Conservation (phyloP, 2,113 vertebrate genomes). For the Myrmecobius fasciatus region DNA sequence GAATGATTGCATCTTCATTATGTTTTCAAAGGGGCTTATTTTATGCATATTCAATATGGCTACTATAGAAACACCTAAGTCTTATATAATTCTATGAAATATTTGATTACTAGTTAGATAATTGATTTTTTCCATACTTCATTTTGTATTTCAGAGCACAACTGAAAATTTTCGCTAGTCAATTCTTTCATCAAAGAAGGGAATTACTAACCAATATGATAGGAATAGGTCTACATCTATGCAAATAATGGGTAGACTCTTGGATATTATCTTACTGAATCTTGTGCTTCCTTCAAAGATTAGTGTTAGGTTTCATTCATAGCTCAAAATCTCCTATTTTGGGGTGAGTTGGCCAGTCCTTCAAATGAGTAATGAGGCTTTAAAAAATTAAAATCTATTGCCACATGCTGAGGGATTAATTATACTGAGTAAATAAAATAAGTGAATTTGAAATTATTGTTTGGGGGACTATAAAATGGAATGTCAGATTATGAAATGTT, state of each 20-base stretch:
- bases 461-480: slow-evolving; percentile 25
- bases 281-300: slow-evolving; percentile 12
- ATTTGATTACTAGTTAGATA: neutral
- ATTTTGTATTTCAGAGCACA: neutral
- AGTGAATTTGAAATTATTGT: slow-evolving; percentile 15
- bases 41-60: neutral
- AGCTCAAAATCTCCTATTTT: neutral
- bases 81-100: neutral
- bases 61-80: neutral
- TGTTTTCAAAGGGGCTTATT: neutral
- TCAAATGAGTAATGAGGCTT: slow-evolving; percentile 8
- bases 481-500: slow-evolving; percentile 32
- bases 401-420: slow-evolving; percentile 34
- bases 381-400: slow-evolving; percentile 14
- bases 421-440: slow-evolving; percentile 30
- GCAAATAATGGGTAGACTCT: neutral
- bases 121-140: neutral
- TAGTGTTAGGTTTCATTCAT: neutral
- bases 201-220: neutral
- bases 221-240: neutral
- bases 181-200: neutral
- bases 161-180: neutral
- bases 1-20: neutral
- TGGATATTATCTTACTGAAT: neutral
- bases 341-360: neutral